These are phyloP conservation scores for Hesperophylax magnus DNA, from an alignment of 1,140 invertebrate genomes.

Conservation along the genomic window DNA sequence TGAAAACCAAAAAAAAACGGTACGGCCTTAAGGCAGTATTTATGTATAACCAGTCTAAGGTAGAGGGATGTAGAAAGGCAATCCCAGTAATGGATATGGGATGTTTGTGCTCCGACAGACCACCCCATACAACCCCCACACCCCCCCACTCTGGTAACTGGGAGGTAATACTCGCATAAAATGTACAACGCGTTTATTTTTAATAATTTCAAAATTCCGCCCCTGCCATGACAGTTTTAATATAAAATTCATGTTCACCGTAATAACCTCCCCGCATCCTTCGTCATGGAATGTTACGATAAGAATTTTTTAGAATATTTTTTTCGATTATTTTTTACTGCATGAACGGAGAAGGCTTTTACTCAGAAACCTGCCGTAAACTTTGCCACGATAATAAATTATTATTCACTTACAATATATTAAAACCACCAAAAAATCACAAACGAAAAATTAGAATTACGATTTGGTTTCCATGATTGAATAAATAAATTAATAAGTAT, in stretches of 20 bases:
- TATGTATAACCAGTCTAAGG: background rate
- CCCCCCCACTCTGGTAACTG: background rate
- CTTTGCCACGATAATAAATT: too few relatives aligned
- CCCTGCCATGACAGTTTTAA: slow-evolving; percentile 19
- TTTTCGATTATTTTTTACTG: background rate
- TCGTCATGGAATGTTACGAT: background rate
- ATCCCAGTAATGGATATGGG: slow-evolving; percentile 57
- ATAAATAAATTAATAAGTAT: too few relatives aligned
- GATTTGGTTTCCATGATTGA: too few relatives aligned
- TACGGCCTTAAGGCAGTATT: background rate
- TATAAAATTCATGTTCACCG: slow-evolving; percentile 13
- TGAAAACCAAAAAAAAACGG: too few relatives aligned
- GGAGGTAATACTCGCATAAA: background rate
- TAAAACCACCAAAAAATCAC: too few relatives aligned
- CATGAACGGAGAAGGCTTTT: too few relatives aligned
- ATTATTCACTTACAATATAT: too few relatives aligned
- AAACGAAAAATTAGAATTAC: too few relatives aligned
- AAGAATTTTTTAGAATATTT: background rate
- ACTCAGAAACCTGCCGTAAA: too few relatives aligned
- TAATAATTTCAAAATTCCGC: slow-evolving; percentile 39
- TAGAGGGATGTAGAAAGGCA: slow-evolving; percentile 48
- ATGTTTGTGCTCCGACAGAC: slow-evolving; percentile 44
- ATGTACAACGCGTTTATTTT: slow-evolving; percentile 31
- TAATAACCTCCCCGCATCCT: slow-evolving; percentile 20
- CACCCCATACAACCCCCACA: background rate